A percentile compares a stretch with the other conserved stretches of the same genome.
These are phyloP conservation scores for Varanus salvator DNA, from an alignment of 2,113 vertebrate genomes.

Conservation along the genomic window DNA sequence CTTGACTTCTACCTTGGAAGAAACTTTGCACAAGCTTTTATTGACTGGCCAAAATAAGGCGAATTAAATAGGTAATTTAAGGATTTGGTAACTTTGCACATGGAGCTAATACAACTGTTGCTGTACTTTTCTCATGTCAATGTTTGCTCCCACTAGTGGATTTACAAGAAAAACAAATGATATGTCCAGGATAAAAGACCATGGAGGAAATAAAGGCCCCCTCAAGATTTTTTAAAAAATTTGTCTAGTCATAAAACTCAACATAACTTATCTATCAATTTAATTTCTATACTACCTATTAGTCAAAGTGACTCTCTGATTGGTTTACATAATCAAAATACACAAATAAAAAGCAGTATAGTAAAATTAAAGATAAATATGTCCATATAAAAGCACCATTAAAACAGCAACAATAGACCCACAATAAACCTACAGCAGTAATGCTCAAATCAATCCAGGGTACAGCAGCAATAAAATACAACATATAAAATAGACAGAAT, in stretches of 20 bases:
- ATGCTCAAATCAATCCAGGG: too few relatives aligned
- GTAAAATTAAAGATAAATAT: too few relatives aligned
- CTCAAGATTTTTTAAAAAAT: slow-evolving; percentile 10
- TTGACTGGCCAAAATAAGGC: background rate
- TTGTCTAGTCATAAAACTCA: background rate
- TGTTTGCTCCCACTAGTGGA: slow-evolving; percentile 36
- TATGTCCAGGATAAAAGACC: background rate
- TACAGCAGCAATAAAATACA: too few relatives aligned
- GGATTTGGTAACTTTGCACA: background rate
- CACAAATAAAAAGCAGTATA: too few relatives aligned
- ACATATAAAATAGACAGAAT: too few relatives aligned
- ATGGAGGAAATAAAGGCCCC: slow-evolving; percentile 13
- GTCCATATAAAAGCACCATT: too few relatives aligned
- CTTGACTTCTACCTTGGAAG: background rate
- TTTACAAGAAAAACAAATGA: slow-evolving; percentile 14
- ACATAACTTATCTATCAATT: background rate
- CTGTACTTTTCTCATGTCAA: slow-evolving; percentile 30
- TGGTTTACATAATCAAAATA: too few relatives aligned
- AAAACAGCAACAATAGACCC: too few relatives aligned
- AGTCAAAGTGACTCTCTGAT: too few relatives aligned
- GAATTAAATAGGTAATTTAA: background rate
- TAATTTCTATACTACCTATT: too few relatives aligned
- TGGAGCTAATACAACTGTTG: slow-evolving; percentile 33
- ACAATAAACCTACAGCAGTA: too few relatives aligned
- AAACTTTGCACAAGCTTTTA: slow-evolving; percentile 27